Evolutionary conservation across 2,888 invertebrate genomes (phyloP).

Genomic region (Philereme vetulata): DNA sequence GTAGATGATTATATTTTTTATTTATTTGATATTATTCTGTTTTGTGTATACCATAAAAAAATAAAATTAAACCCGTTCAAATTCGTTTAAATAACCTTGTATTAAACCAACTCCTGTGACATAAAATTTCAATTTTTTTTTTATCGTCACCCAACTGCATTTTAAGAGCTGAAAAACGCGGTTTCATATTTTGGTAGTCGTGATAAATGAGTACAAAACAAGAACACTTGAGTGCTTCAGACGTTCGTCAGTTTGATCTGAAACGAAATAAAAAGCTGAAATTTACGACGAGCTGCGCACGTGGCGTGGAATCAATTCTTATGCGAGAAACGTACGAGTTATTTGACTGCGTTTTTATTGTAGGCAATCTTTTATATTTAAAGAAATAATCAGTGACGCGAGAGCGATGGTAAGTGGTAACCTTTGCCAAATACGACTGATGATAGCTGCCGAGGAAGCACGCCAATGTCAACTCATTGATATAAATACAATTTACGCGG

Average conservation of each 20-base stretch:
- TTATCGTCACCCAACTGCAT: neutral
- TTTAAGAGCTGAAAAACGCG: constrained; percentile 11
- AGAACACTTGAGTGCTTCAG: constrained; percentile 27
- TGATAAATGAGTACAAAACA: constrained; percentile 35
- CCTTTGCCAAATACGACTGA: constrained; percentile 1
- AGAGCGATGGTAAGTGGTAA: constrained; percentile 2
- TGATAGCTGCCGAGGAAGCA: neutral
- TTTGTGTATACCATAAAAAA: too few relatives aligned
- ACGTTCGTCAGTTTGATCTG: constrained; percentile 35
- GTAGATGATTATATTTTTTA: too few relatives aligned
- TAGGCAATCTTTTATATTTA: constrained; percentile 27
- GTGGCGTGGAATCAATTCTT: constrained; percentile 31
- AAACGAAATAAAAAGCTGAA: constrained; percentile 32
- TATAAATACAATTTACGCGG: too few relatives aligned
- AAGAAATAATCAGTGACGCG: constrained; percentile 19
- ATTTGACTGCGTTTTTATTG: constrained; percentile 25
- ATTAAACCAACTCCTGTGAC: too few relatives aligned
- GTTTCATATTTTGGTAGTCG: constrained; percentile 16
- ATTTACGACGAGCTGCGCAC: constrained; percentile 36
- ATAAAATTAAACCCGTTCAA: too few relatives aligned
- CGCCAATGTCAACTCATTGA: too few relatives aligned
- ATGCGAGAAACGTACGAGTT: constrained; percentile 14
- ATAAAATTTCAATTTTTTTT: too few relatives aligned
- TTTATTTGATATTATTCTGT: too few relatives aligned
- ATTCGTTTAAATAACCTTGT: too few relatives aligned